These are phyloP conservation scores for Mugil cephalus DNA, from an alignment of 2,113 vertebrate species.

Conservation along the genomic window DNA sequence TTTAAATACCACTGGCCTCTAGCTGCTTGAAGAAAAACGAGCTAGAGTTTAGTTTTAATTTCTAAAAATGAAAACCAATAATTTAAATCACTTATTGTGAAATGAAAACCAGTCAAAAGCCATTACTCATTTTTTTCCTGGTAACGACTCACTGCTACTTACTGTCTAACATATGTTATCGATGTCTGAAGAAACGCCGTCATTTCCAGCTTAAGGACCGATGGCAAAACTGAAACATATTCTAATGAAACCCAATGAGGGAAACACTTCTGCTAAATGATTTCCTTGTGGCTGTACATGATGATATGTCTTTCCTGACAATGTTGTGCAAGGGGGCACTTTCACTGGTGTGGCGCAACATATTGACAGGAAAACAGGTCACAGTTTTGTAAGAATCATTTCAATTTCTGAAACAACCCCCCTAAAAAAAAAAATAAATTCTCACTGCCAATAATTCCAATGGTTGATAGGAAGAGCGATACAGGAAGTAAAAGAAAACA, in stretches of 20 bases:
- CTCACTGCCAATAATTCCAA: conserved; percentile 44
- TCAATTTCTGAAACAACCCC: conserved; percentile 16
- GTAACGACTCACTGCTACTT: not conserved
- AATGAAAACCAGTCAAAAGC: not conserved
- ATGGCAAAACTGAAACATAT: conserved; percentile 6
- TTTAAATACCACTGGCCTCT: not conserved
- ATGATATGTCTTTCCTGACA: conserved; percentile 42
- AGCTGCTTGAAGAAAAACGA: not conserved
- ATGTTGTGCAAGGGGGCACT: conserved; percentile 49
- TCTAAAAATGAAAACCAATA: not conserved
- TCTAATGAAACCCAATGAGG: conserved; percentile 33
- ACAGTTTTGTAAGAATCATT: conserved; percentile 31
- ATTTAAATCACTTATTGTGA: not conserved
- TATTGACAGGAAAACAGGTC: conserved; percentile 31
- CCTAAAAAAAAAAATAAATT: conserved; percentile 26
- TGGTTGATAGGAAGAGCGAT: conserved; percentile 16
- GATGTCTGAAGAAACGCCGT: conserved; percentile 34
- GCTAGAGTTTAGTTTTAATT: not conserved
- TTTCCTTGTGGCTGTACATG: conserved; percentile 31
- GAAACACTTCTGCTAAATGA: conserved; percentile 62
- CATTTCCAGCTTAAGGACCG: not conserved
- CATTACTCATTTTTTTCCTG: not conserved
- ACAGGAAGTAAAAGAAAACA: not conserved
- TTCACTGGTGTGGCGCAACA: conserved; percentile 49
- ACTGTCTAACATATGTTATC: not conserved